These are phyloP conservation scores for Eristalis tenax DNA, from an alignment of 2,888 invertebrate species.

Conservation along the genomic window DNA sequence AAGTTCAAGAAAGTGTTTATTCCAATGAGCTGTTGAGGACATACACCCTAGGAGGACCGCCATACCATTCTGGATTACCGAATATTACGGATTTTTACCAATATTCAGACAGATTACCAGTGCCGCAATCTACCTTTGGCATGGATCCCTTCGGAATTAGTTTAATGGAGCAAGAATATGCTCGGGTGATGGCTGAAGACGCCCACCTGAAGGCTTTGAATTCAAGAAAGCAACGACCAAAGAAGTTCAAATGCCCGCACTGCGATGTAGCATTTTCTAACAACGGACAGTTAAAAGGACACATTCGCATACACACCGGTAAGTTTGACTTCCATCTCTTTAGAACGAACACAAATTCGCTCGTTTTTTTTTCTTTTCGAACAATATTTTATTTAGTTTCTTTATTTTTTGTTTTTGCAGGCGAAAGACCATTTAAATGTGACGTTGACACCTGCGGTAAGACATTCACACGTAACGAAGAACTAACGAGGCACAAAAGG, in stretches of 20 bases:
- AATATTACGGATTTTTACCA: constrained; percentile 57
- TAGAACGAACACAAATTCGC: neutral
- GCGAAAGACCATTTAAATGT: constrained; percentile 93
- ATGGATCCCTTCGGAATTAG: constrained; percentile 80
- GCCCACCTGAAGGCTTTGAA: constrained; percentile 86
- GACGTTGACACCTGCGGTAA: constrained; percentile 93
- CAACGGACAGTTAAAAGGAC: constrained; percentile 95
- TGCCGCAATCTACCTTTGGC: constrained; percentile 74
- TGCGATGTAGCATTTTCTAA: constrained; percentile 96
- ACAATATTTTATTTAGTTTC: constrained; percentile 5
- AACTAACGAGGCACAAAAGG: constrained; percentile 93
- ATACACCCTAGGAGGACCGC: constrained; percentile 17
- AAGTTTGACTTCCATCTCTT: constrained; percentile 74
- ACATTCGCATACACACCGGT: constrained; percentile 95
- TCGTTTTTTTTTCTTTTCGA: neutral
- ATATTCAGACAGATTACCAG: constrained; percentile 43
- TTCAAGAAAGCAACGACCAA: constrained; percentile 90
- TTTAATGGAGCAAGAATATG: constrained; percentile 87
- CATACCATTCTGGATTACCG: constrained; percentile 30
- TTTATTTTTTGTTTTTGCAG: constrained; percentile 81
- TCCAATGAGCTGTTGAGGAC: constrained; percentile 13
- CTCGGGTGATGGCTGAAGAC: constrained; percentile 87
- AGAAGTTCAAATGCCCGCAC: constrained; percentile 94
- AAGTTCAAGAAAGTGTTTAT: constrained; percentile 37
- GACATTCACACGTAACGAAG: constrained; percentile 95